Base-by-base conservation (phyloP, 1,140 invertebrate genomes). In the Thaumetopoea pityocampa region DNA sequence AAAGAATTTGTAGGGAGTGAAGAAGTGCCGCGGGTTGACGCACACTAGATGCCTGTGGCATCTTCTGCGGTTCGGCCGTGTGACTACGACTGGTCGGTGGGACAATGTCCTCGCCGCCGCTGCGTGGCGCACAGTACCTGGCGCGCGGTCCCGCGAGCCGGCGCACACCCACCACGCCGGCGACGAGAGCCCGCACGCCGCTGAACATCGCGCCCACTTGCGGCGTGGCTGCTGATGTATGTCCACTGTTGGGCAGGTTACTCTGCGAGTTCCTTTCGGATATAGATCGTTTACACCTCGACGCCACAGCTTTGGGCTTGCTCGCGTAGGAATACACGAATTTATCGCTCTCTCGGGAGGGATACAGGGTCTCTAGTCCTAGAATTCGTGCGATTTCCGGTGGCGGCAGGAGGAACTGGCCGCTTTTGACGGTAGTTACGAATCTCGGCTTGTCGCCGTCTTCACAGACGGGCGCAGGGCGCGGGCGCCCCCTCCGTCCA, bases 401-500 rank as follows among this genome's bases (percentile, higher is more conserved):
- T 0, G 92, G 92, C 1, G 93, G 92, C 60, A 91, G 90, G 28
- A 95, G 71, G 60, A 94, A 95, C 51, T 92, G 88, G 1, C 93
- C 93, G 11, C 87, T 89, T 42, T 90, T 92, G 3, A 95, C 93
- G 0, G 92, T 93, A 0, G 92, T 94, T 20, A 94, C 89, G 58
- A 94, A 94, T 0, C 91, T 88, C 3, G 88, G 88, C 18, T 64
- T 64, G 2, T 67, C 65, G 1, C 43, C 52, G 3, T 60, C 61
- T 20, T 35, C 51, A 4, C 38, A 36, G 3, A 24, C 8, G 0
- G 30, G 9, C n/a, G 20, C 18, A 4, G 23, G 18, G 6, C 44
- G 16, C 3, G 36, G 11, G 4, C 34, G 36, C 1, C 4, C 10
- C 17, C 23, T 37, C 6, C 51, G 51, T 1, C 37, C 56, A 0